Conservation (phyloP, 2,888 invertebrate genomes). For the Drosophila mayaguana region DNA sequence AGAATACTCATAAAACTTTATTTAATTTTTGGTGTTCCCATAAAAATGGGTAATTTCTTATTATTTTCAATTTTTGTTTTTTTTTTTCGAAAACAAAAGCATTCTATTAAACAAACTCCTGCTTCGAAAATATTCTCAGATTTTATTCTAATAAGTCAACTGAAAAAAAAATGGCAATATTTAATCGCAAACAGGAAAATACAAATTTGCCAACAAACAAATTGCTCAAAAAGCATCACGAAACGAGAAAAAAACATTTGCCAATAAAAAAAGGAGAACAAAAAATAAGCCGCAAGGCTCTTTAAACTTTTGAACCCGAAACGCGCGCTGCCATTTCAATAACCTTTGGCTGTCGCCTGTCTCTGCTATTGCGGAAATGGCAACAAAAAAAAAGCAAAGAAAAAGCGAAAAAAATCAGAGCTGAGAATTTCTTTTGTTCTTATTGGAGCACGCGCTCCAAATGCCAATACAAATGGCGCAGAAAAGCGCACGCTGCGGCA, state of each 20-base stretch:
- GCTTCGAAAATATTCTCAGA: neutral
- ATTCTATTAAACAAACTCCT: too few relatives aligned
- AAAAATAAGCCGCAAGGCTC: constrained; percentile 30
- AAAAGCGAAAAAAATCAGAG: constrained; percentile 16
- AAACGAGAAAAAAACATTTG: constrained; percentile 3
- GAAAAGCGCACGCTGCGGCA: constrained; percentile 63
- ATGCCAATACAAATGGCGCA: constrained; percentile 82
- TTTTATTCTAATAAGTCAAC: constrained; percentile 39
- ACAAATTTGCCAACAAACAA: constrained; percentile 52
- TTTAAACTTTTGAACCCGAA: constrained; percentile 61
- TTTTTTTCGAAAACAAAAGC: too few relatives aligned
- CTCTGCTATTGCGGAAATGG: constrained; percentile 49
- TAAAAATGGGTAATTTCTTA: too few relatives aligned
- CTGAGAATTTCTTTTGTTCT: constrained; percentile 76
- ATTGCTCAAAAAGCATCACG: constrained; percentile 11
- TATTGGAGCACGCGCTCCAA: constrained; percentile 79
- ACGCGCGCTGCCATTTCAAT: constrained; percentile 63
- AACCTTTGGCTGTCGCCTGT: constrained; percentile 62
- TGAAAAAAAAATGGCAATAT: constrained; percentile 38
- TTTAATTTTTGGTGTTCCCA: too few relatives aligned
- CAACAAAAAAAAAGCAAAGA: constrained; percentile 13
- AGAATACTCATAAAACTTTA: too few relatives aligned
- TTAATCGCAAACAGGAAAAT: constrained; percentile 57
- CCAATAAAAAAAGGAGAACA: neutral
- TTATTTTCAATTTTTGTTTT: too few relatives aligned